These are phyloP conservation scores for Cheilinus undulatus DNA, from an alignment of 2,113 vertebrate species.

Conservation along the genomic window DNA sequence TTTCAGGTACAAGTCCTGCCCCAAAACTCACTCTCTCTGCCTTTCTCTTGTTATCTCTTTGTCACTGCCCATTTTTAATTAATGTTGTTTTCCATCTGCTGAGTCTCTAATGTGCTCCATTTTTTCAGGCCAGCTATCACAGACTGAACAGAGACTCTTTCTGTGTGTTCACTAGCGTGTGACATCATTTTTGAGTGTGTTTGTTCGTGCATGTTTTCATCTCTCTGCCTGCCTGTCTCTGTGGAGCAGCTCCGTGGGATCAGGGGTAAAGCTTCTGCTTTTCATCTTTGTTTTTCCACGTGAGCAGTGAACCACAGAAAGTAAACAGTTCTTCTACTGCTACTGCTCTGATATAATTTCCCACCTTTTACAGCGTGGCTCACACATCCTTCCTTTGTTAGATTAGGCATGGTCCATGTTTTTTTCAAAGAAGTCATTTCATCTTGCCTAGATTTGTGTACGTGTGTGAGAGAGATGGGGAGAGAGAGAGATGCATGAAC, in stretches of 20 bases:
- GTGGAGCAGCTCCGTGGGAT: conserved; percentile 14
- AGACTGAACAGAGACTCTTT: conserved; percentile 58
- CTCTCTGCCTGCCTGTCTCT: not conserved
- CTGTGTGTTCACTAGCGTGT: conserved; percentile 52
- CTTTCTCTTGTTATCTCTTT: not conserved
- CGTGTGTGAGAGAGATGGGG: not conserved
- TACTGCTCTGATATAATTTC: not conserved
- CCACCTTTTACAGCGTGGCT: conserved; percentile 35
- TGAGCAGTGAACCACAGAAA: conserved; percentile 26
- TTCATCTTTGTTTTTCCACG: not conserved
- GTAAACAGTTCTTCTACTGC: not conserved
- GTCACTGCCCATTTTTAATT: conserved; percentile 20
- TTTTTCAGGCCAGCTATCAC: conserved; percentile 20
- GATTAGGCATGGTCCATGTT: conserved; percentile 60
- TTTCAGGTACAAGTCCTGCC: conserved; percentile 21
- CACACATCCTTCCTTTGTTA: conserved; percentile 36
- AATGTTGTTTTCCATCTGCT: conserved; percentile 25
- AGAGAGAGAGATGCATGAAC: conserved; percentile 31
- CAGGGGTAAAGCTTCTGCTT: not conserved
- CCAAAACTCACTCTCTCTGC: conserved; percentile 10
- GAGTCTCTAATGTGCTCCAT: conserved; percentile 31
- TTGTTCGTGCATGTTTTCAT: conserved; percentile 18
- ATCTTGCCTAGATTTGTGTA: conserved; percentile 56
- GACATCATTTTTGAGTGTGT: conserved; percentile 42
- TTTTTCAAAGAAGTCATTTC: conserved; percentile 51